Evolutionary conservation across 2,797 vertebrate genomes (phyloP), one percentile per base, ranked within the genome.

Genomic region (Dromococcyx pavoninus): DNA sequence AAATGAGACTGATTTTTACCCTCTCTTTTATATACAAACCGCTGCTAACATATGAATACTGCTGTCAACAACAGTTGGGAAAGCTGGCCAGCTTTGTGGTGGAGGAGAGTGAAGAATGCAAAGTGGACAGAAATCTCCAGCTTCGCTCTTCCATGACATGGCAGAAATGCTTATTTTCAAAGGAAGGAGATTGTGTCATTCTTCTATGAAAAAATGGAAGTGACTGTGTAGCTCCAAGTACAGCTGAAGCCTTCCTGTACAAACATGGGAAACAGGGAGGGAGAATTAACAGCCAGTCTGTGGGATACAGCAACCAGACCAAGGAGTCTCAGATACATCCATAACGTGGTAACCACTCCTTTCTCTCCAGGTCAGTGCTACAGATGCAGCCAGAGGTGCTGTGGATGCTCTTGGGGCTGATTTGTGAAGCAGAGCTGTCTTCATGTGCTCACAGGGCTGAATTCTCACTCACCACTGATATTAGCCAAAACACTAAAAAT

Each of bases 61-160:
- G 83, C 65, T 83, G 65, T 73, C 86, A 92, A 89, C 69, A 91
- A 50, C 37, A 80, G 65, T 56, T 1, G 3, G 84, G 51, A 73
- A 73, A 0, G 18, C 64, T 23, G 60, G 79, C 81, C 77, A 93
- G 46, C 75, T 94, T 81, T 95, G 92, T 83, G 72, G 67, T 37
- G 48, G 75, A 65, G 46, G 65, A 92, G 48, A 94, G 22, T 2
- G 1, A 66, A 91, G 71, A 73, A 79, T 43, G 89, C 53, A 76
- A 77, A 84, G n/a, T 87, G 82, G 94, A 92, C 74, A 91, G 86
- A 94, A 96, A 79, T 86, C 65, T 79, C n/a, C 51, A 84, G 81
- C 32, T 88, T 94, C 92, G 81, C 80, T 94, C 81, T 61, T 67
- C 72, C 33, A 72, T 96, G 95, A 92, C 65, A 93, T 10, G 70